Evolutionary conservation across 2,113 vertebrate genomes (phyloP), one percentile per base, ranked within the genome.

Genomic region (Lampris megalopsis): DNA sequence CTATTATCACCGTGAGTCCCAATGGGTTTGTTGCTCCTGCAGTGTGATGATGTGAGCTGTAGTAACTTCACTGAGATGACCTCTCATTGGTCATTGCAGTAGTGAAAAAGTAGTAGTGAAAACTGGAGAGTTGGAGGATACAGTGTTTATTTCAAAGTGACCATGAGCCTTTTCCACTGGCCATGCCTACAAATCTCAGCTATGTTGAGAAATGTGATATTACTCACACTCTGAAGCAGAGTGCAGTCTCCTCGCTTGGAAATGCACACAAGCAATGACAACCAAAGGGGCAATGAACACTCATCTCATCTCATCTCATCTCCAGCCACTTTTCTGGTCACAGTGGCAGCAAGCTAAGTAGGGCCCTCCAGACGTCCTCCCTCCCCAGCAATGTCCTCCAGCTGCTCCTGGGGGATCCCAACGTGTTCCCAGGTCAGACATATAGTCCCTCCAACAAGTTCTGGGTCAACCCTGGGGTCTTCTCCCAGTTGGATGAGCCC

Each of bases 41-140:
- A 64, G 52, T 52, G 71, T 3, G 35, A 36, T 71, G 63, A 57
- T 69, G 65, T 64, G 54, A 54, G 68, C 58, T 69, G 53, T 60
- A 84, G 81, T 85, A 84, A 89, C 80, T 72, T 63, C 62, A 57
- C 54, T 61, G 78, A 74, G 84, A 63, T 67, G 86, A 83, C 89
- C 81, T 77, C 57, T 40, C 59, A 38, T 71, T 0, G 47, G 52
- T 82, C 53, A 6, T 60, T 57, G 64, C n/a, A 48, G 35, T 50
- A 77, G 71, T 45, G 48, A 79, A 72, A 79, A 6, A 54, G 53
- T 35, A 9, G 11, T 10, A 13, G 43, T 4, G 72, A 84, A 66
- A 71, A 66, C 71, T 69, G 65, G 54, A 67, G 56, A 10, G 70
- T 50, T 4, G 6, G 63, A 74, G 81, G 66, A 77, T 59, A 50